phyloP scores from a whole-genome alignment of 2,797 vertebrate species.

The Lagorchestes hirsutus region DNA sequence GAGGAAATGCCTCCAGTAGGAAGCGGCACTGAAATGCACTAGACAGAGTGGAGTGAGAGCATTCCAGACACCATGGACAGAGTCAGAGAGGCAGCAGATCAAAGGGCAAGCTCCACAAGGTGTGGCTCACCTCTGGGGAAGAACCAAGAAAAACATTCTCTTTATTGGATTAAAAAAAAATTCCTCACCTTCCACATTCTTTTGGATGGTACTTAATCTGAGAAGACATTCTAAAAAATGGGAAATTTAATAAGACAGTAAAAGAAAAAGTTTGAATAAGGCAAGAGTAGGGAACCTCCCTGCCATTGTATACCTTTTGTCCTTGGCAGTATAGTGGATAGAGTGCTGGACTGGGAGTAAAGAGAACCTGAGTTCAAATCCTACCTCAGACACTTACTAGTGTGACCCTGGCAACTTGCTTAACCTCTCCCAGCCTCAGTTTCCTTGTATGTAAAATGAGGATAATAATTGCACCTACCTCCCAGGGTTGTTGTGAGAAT shows the following conservation, averaged over 20 bases:
- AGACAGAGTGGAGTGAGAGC: not conserved
- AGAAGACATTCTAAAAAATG: not conserved
- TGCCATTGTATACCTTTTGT: not conserved
- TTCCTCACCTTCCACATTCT: not conserved
- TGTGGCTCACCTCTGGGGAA: not conserved
- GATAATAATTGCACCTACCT: no score
- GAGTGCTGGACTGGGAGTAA: no score
- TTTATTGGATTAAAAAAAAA: not conserved
- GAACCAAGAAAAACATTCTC: not conserved
- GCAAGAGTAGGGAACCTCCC: not conserved
- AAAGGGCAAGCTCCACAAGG: not conserved
- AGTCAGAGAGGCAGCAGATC: not conserved
- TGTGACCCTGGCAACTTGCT: no score
- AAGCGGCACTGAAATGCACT: not conserved
- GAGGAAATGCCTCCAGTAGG: not conserved
- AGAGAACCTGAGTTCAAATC: no score
- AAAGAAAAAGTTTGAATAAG: not conserved
- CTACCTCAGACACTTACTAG: no score
- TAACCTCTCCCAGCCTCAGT: no score
- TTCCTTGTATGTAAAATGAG: no score
- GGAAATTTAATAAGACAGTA: not conserved
- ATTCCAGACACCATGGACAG: not conserved
- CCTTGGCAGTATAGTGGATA: no score
- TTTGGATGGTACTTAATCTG: not conserved
- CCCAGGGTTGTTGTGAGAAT: no score